Percentiles rank a stretch among this genome's conserved stretches.
These are phyloP conservation scores for Cecropterus lyciades DNA, from an alignment of 1,140 invertebrate species.

Conservation along the genomic window DNA sequence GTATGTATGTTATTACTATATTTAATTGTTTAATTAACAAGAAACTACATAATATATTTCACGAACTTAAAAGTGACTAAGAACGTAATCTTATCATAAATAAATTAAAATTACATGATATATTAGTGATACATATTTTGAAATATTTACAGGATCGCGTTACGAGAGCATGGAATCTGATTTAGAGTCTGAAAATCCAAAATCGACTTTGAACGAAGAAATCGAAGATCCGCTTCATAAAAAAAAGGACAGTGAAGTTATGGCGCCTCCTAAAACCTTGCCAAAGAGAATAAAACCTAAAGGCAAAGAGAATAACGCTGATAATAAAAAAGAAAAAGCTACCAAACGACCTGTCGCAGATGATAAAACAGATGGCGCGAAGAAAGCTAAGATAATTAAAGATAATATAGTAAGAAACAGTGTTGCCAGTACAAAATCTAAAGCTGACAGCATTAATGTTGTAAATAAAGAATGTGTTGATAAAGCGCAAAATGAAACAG, in stretches of 20 bases:
- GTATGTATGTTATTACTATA: no score
- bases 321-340: slow-evolving; percentile 24
- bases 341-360: slow-evolving; percentile 35
- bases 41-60: no score
- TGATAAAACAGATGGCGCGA: slow-evolving; percentile 1
- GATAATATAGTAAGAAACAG: slow-evolving; percentile 15
- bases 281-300: slow-evolving; percentile 61
- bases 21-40: no score
- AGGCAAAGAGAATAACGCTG: slow-evolving; percentile 44
- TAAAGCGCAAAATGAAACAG: slow-evolving; percentile 20
- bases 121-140: slow-evolving; percentile 28
- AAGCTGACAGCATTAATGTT: slow-evolving; percentile 13
- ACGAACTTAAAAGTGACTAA: no score
- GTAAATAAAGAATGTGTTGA: slow-evolving; percentile 21
- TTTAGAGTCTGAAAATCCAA: slow-evolving; percentile 36
- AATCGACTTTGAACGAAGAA: slow-evolving; percentile 45
- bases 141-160: slow-evolving; percentile 15
- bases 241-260: slow-evolving; percentile 52
- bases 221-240: slow-evolving; percentile 32
- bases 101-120: no score
- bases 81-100: no score
- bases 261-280: slow-evolving; percentile 66
- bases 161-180: slow-evolving; percentile 51
- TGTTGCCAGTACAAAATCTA: slow-evolving; percentile 7
- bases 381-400: slow-evolving; percentile 17